Base-by-base conservation (phyloP, 2,888 invertebrate genomes). In the Teleiodes luculella region DNA sequence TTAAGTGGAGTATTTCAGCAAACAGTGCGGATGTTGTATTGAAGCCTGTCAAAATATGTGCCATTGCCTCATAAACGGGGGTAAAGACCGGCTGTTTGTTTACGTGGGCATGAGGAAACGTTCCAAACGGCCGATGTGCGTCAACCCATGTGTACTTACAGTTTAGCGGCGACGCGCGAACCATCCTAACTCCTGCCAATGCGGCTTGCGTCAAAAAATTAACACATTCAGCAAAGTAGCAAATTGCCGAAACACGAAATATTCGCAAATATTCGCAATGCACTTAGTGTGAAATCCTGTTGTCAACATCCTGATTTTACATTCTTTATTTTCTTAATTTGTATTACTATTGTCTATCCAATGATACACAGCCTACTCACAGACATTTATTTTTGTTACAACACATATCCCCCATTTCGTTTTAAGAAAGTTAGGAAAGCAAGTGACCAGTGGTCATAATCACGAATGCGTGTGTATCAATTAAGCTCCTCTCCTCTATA, bases 151-250 rank as follows among this genome's bases (percentile, higher is more conserved):
- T 41, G 39, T 41, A 18, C 63, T 62, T 60, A 69, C 54, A 61
- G 61, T 70, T 87, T 87, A 87, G 81, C 82, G 64, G 7, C 41
- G 20, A 18, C 3, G 24, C 24, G 24, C 24, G 24, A 24, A 4
- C 6, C 18, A 10, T 61, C 68, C 69, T 72, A 73, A 77, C 68
- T 72, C 74, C 64, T 60, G 64, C 63, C 63, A 71, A 69, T 66
- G 55, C 61, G 62, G 55, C 72, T 74, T 82, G 74, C 80, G 80
- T 80, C 78, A 78, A 68, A 72, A 61, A 66, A 69, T 72, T 72
- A 76, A 72, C 74, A 72, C 58, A 62, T 64, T 72, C 74, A 67
- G 72, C 59, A 54, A 51, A 39, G 16, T 20, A n/a, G 13, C 28
- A 57, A 65, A 73, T 72, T 66, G 59, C 58, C 58, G 39, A 52